Evolutionary conservation across 2,797 vertebrate species (phyloP).

Genomic region (Acestrorhynchus altus): DNA sequence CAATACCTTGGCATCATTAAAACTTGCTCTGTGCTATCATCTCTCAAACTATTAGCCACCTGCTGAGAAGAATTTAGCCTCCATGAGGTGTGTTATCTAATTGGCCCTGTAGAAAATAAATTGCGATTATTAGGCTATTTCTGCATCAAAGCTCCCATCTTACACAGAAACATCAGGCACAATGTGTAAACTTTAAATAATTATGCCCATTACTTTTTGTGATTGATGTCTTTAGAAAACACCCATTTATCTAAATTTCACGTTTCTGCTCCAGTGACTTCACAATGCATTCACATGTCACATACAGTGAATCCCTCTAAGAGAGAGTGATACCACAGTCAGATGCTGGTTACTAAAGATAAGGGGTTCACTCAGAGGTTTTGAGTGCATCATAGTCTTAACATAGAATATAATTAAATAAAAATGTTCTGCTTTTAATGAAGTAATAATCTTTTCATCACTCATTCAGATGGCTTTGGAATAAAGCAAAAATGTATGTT

Average conservation of each 20-base stretch:
- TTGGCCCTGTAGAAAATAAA: conserved; percentile 61
- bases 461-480: background rate
- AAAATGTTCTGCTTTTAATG: conserved; percentile 13
- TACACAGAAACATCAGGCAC: conserved; percentile 16
- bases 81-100: conserved; percentile 61
- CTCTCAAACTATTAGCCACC: conserved; percentile 67
- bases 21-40: conserved; percentile 63
- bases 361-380: background rate
- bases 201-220: background rate
- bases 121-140: conserved; percentile 65
- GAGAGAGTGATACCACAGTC: background rate
- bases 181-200: conserved; percentile 18
- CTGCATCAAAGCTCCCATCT: conserved; percentile 38
- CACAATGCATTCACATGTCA: background rate
- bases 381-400: background rate
- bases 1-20: conserved; percentile 63
- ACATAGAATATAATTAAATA: background rate
- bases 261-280: background rate
- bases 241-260: background rate
- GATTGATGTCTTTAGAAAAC: background rate
- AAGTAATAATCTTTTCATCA: conserved; percentile 8
- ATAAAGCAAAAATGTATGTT: background rate
- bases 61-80: conserved; percentile 70
- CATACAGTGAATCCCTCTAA: background rate
- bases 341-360: background rate